Evolutionary conservation across 2,797 vertebrate genomes (phyloP).

Genomic region (Alfaro cultratus): DNA sequence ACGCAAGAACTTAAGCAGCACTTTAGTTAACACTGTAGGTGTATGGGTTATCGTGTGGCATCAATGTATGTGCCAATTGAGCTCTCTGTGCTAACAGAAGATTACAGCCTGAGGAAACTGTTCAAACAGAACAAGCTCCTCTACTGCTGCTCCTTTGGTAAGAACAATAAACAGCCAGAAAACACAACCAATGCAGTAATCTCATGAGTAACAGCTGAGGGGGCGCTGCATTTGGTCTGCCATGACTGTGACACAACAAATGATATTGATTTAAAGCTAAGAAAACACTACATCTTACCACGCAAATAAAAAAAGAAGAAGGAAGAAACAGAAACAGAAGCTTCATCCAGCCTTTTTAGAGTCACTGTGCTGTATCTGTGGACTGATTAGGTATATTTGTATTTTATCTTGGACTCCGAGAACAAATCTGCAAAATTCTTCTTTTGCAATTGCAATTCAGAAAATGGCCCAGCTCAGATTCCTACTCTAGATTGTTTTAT

Average conservation of each 20-base stretch:
- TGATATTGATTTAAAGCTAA: constrained; percentile 21
- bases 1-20: constrained; percentile 43
- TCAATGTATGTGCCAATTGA: constrained; percentile 67
- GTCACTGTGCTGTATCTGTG: not conserved
- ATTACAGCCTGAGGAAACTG: constrained; percentile 65
- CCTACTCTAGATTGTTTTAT: not conserved
- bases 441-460: not conserved
- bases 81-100: constrained; percentile 64
- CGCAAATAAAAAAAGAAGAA: not conserved
- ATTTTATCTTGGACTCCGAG: not conserved
- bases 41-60: constrained; percentile 59
- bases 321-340: not conserved
- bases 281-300: constrained; percentile 11
- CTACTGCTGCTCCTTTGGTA: constrained; percentile 39
- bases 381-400: not conserved
- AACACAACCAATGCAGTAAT: constrained; percentile 35
- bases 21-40: constrained; percentile 55
- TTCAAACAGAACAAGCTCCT: constrained; percentile 64
- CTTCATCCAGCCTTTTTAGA: constrained; percentile 1
- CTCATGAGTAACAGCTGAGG: constrained; percentile 48
- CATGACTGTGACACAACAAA: constrained; percentile 31
- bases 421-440: not conserved
- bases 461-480: not conserved
- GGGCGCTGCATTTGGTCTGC: constrained; percentile 29
- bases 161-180: constrained; percentile 60